Conservation (phyloP, 2,113 vertebrate species). For the Psophia crepitans region DNA sequence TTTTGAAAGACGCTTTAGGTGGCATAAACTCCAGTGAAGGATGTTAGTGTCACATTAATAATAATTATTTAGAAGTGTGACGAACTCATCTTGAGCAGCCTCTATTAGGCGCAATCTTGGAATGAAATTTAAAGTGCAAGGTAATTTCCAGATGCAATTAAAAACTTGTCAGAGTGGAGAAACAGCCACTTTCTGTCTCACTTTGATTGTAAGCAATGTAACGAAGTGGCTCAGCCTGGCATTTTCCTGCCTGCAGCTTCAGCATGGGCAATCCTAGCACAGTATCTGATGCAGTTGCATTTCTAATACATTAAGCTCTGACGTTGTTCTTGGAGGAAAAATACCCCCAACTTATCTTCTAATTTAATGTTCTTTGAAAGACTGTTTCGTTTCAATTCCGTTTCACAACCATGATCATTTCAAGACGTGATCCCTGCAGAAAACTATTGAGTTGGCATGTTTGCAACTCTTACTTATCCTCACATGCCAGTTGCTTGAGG, state of each 20-base stretch:
- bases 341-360: not conserved
- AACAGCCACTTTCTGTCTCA: not conserved
- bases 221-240: not conserved
- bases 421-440: not conserved
- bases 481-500: not conserved
- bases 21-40: not conserved
- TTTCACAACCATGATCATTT: not conserved
- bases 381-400: not conserved
- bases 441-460: not conserved
- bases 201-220: not conserved
- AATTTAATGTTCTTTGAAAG: not conserved
- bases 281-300: not conserved
- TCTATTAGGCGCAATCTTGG: not conserved
- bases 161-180: constrained; percentile 15
- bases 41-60: constrained; percentile 12
- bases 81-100: constrained; percentile 1
- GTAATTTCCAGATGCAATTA: constrained; percentile 29
- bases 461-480: not conserved
- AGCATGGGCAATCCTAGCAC: not conserved
- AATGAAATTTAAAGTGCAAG: constrained; percentile 27
- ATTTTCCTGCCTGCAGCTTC: not conserved
- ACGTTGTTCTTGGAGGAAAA: not conserved
- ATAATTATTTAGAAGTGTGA: constrained; percentile 34
- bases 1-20: not conserved
- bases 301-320: not conserved